Conservation (phyloP, 2,888 invertebrate genomes). For the Acanthosepion lycidas region DNA sequence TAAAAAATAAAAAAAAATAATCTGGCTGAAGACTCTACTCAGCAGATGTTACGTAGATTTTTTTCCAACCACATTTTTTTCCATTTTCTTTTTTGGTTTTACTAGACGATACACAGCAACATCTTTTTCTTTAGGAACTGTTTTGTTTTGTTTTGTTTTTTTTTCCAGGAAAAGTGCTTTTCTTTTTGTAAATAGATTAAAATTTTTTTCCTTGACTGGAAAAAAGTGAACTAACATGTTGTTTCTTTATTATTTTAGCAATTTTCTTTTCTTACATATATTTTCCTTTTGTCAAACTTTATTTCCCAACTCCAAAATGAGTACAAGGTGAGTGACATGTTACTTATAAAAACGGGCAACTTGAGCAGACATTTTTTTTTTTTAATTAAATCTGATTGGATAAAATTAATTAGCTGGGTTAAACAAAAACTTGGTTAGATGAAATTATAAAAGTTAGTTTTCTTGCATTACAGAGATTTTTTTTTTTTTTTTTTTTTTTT, state of each 20-base stretch:
- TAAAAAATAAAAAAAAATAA: not conserved
- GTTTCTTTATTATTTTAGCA: not conserved
- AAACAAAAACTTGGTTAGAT: no score
- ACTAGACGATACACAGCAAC: not conserved
- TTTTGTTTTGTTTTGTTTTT: not conserved
- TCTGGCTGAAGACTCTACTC: not conserved
- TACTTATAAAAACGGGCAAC: no score
- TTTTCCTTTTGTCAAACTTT: no score
- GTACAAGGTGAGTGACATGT: no score
- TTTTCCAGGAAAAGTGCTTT: not conserved
- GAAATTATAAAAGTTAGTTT: no score
- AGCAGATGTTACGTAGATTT: not conserved
- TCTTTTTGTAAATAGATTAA: constrained; percentile 33
- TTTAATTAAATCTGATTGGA: no score
- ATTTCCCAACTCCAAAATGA: no score
- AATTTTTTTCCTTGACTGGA: not conserved
- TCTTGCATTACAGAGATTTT: no score
- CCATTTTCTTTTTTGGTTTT: not conserved
- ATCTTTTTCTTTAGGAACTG: not conserved
- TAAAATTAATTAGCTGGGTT: no score
- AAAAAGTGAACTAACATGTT: not conserved
- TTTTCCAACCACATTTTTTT: not conserved
- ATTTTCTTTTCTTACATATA: not conserved
- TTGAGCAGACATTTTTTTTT: no score
- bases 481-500: no score